A percentile compares a stretch with the other conserved stretches of the same genome.
These are phyloP conservation scores for Ambastaia sidthimunki DNA, from an alignment of 2,797 vertebrate genomes.

Conservation along the genomic window DNA sequence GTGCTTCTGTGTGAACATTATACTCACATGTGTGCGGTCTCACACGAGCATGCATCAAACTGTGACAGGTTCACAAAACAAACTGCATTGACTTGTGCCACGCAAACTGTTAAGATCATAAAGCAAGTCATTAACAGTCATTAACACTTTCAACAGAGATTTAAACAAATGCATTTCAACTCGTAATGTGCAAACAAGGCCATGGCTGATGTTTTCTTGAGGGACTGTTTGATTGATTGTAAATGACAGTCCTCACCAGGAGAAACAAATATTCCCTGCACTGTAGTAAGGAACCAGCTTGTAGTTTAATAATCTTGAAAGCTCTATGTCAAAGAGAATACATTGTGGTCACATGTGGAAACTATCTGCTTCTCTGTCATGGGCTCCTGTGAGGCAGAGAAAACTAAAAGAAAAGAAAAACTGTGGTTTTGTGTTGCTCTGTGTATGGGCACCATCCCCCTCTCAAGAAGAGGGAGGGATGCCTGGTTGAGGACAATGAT, in stretches of 20 bases:
- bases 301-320: constrained; percentile 27
- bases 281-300: constrained; percentile 9
- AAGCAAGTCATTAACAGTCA: background rate
- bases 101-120: no score
- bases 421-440: constrained; percentile 43
- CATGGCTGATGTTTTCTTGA: constrained; percentile 26
- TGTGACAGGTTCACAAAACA: background rate
- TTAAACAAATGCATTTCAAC: constrained; percentile 18
- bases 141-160: constrained; percentile 9
- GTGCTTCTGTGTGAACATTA: no score
- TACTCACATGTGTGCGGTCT: no score
- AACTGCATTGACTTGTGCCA: no score
- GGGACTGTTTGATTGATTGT: constrained; percentile 23
- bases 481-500: background rate
- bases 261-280: constrained; percentile 9
- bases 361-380: constrained; percentile 49
- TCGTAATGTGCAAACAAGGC: constrained; percentile 38
- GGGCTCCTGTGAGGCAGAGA: constrained; percentile 33
- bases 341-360: constrained; percentile 57
- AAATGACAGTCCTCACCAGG: constrained; percentile 33
- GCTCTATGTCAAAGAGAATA: constrained; percentile 29
- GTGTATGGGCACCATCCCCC: constrained; percentile 15
- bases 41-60: no score
- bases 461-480: background rate
- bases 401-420: constrained; percentile 39